phyloP scores from a whole-genome alignment of 1,140 invertebrate species.

The Zaprionus inermis region DNA sequence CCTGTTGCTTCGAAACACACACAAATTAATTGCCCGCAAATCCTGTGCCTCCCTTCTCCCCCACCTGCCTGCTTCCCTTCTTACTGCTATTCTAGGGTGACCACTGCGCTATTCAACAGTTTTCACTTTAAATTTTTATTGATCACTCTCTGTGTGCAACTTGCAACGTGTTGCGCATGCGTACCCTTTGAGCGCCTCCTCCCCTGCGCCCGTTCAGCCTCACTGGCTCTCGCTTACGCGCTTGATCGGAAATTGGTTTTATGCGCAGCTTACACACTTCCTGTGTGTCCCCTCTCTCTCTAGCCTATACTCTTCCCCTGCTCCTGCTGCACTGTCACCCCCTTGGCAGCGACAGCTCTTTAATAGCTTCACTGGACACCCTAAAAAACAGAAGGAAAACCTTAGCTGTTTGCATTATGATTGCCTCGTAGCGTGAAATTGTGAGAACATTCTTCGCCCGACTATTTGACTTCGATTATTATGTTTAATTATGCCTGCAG shows the following conservation, averaged over 20 bases:
- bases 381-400: conserved; percentile 22
- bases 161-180: conserved; percentile 76
- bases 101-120: conserved; percentile 73
- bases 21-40: conserved; percentile 84
- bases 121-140: conserved; percentile 77
- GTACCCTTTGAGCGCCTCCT: conserved; percentile 32
- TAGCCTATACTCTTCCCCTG: background rate
- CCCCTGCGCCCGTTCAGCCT: conserved; percentile 38
- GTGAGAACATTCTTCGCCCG: conserved; percentile 60
- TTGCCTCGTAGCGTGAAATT: conserved; percentile 74
- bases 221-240: conserved; percentile 49
- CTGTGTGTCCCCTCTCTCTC: conserved; percentile 38
- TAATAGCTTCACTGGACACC: conserved; percentile 77
- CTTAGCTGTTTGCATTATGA: conserved; percentile 52
- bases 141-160: conserved; percentile 49
- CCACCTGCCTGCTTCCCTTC: conserved; percentile 9
- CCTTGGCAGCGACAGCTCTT: conserved; percentile 9
- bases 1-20: conserved; percentile 58
- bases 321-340: conserved; percentile 25
- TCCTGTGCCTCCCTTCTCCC: conserved; percentile 55
- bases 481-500: conserved; percentile 59
- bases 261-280: conserved; percentile 62
- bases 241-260: conserved; percentile 79
- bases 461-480: conserved; percentile 55
- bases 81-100: conserved; percentile 12